Evolutionary conservation across 2,797 vertebrate species (phyloP), one percentile per base, ranked within the genome.

Genomic region (Novumbra hubbsi): DNA sequence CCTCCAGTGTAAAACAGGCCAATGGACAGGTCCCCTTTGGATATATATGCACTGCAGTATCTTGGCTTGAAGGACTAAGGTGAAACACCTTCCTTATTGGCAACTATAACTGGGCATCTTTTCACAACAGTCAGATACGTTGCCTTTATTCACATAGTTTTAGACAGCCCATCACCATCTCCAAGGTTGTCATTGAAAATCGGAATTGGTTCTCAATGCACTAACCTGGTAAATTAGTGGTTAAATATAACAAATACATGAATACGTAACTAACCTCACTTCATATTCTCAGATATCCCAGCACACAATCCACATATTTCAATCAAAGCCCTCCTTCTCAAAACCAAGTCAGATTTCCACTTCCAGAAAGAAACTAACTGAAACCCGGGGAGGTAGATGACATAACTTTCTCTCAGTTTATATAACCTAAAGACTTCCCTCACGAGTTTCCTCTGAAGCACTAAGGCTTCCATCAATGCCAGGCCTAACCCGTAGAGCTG

Each of bases 51-150:
- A 91, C 92, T 92, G 94, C 94, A 91, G 92, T 92, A 94, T 95
- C 94, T 95, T 94, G 95, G 95, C 95, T 96, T 95, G 96, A 94
- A 95, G 93, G 95, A 95, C 91, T n/a, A 93, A 94, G 94, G 94
- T 89, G 91, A 93, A 94, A 91, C 88, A 94, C 93, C 89, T 81
- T 82, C 84, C 90, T 89, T 93, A 96, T 95, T 96, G 96, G 96
- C 93, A 94, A 96, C 93, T 94, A 94, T 95, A 95, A 95, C 91
- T 86, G 92, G 86, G 92, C 89, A 27, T 93, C 79, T 81, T 19
- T 55, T 55, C 52, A 55, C 52, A 81, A 78, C n/a, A 17, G 38
- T 21, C 21, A 4, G 30, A 24, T 38, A 38, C 8, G 34, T 38
- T 38, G 34, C 34, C 34, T 38, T 38, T 7, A 38, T 38, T 38